phyloP scores from a whole-genome alignment of 2,797 vertebrate genomes.

The Amphiprion clarkii region DNA sequence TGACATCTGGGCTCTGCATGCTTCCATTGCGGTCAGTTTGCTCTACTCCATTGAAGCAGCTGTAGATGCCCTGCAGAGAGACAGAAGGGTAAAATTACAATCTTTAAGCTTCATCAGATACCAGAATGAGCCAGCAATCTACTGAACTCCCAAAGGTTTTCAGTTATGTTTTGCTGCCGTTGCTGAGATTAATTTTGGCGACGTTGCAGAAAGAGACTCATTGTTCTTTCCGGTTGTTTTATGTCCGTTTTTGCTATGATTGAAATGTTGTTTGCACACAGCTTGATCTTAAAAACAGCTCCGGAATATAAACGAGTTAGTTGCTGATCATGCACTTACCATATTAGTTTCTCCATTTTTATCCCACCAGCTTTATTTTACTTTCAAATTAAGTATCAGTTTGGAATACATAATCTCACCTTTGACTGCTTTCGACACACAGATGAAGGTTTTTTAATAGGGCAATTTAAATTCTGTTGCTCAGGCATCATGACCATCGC shows the following conservation, averaged over 20 bases:
- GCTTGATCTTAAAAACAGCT: slow-evolving; percentile 37
- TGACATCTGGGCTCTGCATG: slow-evolving; percentile 90
- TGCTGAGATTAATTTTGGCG: slow-evolving; percentile 2
- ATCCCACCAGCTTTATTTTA: slow-evolving; percentile 56
- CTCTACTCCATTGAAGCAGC: slow-evolving; percentile 96
- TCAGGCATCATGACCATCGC: slow-evolving; percentile 36
- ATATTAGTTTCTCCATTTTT: slow-evolving; percentile 51
- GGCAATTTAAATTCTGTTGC: slow-evolving; percentile 77
- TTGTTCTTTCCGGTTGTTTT: slow-evolving; percentile 27
- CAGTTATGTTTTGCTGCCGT: neutral
- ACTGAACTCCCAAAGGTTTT: slow-evolving; percentile 2
- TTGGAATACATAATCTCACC: slow-evolving; percentile 57
- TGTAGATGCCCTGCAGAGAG: slow-evolving; percentile 93
- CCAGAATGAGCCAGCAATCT: neutral
- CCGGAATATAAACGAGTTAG: slow-evolving; percentile 28
- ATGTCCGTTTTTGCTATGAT: slow-evolving; percentile 20
- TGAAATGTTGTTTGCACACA: slow-evolving; percentile 33
- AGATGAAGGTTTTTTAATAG: slow-evolving; percentile 66
- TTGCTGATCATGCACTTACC: slow-evolving; percentile 58
- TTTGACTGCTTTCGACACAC: slow-evolving; percentile 41
- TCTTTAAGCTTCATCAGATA: slow-evolving; percentile 1
- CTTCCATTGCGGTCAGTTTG: slow-evolving; percentile 80
- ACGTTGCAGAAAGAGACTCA: slow-evolving; percentile 7
- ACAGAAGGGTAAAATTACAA: neutral
- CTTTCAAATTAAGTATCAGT: slow-evolving; percentile 65